phyloP scores from a whole-genome alignment of 2,113 vertebrate genomes.

The Atrichornis clamosus region DNA sequence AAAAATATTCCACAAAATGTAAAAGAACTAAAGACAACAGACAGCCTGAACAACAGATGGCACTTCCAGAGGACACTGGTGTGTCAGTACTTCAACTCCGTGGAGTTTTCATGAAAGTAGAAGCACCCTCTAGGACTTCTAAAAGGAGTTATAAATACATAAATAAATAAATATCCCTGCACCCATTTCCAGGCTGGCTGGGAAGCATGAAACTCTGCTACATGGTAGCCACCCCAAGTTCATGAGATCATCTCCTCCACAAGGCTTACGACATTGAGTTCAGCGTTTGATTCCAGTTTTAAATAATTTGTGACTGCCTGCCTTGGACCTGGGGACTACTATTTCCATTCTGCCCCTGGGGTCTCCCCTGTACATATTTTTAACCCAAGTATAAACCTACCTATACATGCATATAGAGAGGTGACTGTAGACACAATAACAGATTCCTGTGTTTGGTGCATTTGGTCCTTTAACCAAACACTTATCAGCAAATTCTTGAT shows the following conservation, averaged over 20 bases:
- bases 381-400: neutral
- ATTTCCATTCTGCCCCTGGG: neutral
- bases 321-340: neutral
- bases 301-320: neutral
- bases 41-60: constrained; percentile 11
- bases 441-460: neutral
- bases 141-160: neutral
- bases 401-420: accelerated
- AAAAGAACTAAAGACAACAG: constrained; percentile 5
- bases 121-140: neutral
- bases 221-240: neutral
- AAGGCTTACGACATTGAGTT: neutral
- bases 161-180: neutral
- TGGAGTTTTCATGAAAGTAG: neutral
- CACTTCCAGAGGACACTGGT: constrained; percentile 8
- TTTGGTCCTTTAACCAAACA: neutral
- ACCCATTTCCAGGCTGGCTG: neutral
- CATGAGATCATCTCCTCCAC: neutral
- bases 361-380: too few species aligned
- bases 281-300: neutral
- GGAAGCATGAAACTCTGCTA: neutral
- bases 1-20: neutral
- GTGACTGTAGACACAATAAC: neutral
- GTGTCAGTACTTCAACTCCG: neutral
- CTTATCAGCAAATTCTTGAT: neutral